Base-by-base conservation (phyloP, 1,140 invertebrate species). In the Diorhabda carinulata region DNA sequence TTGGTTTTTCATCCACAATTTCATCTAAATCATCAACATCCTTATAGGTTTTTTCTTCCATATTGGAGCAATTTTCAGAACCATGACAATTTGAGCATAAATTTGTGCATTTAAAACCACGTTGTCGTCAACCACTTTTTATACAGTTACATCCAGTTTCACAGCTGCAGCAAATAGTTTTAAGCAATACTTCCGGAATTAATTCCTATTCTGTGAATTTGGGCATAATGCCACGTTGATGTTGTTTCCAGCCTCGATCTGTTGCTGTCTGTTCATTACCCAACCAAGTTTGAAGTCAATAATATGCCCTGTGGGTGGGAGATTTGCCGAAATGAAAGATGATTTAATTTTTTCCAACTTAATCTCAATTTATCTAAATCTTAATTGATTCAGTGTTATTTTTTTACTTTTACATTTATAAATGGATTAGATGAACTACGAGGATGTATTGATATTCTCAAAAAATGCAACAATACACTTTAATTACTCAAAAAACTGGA, bases 1-100 rank as follows among this genome's bases (percentile, higher is more conserved):
- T 67, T 70, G 66, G 58, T 67, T 67, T 66, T 69, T 64, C 62
- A 64, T 68, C 61, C 61, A 43, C 66, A 71, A 71, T 71, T 68
- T 71, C 61, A 61, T 70, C 64, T 56, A 40, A 70, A 58, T 61
- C 52, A 65, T 61, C 44, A 67, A 61, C 64, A 62, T 62, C 44
- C 58, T 60, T 10, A 2, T 60, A 67, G 57, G 41, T 59, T 43
- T 60, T 40, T 60, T 67, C 42, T 68, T 57, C 43, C n/a, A 25
- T 41, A 41, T 43, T 44, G 43, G n/a, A 56, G 44, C 56, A 63
- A 45, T 68, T 63, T 40, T 42, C 42, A 61, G 58, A 60, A 9
- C 47, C 44, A 58, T 47, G 47, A 41, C 63, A 64, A 59, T 66
- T 57, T 4, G 52, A 43, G 42, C 56, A 66, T 4, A 66, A 58